Conservation (phyloP, 2,888 invertebrate genomes). For the Epinotia ramella region DNA sequence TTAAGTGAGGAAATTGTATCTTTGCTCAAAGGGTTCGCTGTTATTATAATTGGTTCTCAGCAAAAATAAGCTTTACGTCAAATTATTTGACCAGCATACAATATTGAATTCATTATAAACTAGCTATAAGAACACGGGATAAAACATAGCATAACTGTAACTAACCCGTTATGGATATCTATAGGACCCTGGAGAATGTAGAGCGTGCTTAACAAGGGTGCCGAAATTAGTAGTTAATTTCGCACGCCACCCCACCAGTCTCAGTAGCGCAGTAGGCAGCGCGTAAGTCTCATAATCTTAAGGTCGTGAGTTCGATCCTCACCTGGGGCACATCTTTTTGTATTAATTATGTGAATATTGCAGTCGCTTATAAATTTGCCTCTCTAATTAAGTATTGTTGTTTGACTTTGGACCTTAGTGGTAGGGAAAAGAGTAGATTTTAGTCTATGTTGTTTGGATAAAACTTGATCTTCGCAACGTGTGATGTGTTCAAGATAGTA, state of each 20-base stretch:
- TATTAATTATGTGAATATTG: neutral
- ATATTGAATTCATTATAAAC: too few relatives aligned
- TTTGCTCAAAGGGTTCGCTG: too few relatives aligned
- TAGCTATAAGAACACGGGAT: too few relatives aligned
- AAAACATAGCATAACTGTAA: too few relatives aligned
- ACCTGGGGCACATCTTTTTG: conserved; percentile 89
- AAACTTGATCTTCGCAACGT: neutral
- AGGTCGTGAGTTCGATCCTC: conserved; percentile 98
- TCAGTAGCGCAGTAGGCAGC: conserved; percentile 95
- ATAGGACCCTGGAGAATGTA: too few relatives aligned
- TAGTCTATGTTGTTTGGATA: neutral
- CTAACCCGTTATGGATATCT: too few relatives aligned
- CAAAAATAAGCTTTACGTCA: too few relatives aligned
- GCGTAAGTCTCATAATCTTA: conserved; percentile 96
- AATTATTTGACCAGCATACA: too few relatives aligned
- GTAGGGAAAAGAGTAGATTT: neutral
- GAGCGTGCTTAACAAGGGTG: neutral
- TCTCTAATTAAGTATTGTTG: neutral
- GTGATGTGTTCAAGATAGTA: neutral
- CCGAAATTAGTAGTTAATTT: conserved; percentile 6
- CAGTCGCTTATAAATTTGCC: neutral
- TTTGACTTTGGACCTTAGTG: neutral
- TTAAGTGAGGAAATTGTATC: too few relatives aligned
- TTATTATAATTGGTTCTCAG: too few relatives aligned
- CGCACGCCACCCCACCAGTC: conserved; percentile 67